Conservation (phyloP, 2,797 vertebrate genomes). For the Telmatherina bonti region DNA sequence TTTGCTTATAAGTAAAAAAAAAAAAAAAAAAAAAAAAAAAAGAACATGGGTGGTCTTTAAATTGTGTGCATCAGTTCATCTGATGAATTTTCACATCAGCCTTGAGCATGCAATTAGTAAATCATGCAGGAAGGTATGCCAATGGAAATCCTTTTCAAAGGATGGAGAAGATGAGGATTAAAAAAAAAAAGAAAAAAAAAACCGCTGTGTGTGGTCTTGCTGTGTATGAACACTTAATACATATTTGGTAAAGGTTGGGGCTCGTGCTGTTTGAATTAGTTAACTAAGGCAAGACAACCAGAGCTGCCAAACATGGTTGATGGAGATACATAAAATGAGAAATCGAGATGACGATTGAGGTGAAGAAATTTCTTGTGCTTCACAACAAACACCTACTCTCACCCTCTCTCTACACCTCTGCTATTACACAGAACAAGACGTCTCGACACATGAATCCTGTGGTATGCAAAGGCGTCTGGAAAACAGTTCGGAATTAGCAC, state of each 20-base stretch:
- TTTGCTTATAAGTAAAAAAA: constrained; percentile 36
- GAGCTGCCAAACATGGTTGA: constrained; percentile 26
- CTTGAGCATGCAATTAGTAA: constrained; percentile 31
- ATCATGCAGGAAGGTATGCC: constrained; percentile 15
- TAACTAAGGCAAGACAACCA: constrained; percentile 53
- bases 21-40: too few species aligned
- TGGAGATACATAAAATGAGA: constrained; percentile 21
- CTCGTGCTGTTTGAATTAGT: constrained; percentile 34
- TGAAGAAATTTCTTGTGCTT: constrained; percentile 9
- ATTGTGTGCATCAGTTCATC: constrained; percentile 20
- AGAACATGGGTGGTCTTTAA: constrained; percentile 9
- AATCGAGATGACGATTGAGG: constrained; percentile 18
- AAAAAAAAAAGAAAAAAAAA: constrained; percentile 18
- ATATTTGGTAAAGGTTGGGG: constrained; percentile 43
- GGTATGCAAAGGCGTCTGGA: constrained; percentile 55
- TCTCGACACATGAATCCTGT: constrained; percentile 51
- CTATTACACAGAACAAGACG: constrained; percentile 15
- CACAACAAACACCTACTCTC: constrained; percentile 41
- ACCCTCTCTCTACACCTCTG: constrained; percentile 24
- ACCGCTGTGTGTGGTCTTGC: constrained; percentile 17
- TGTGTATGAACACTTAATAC: constrained; percentile 29
- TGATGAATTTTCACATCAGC: constrained; percentile 15
- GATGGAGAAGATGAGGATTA: constrained; percentile 40
- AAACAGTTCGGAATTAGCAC: constrained; percentile 72
- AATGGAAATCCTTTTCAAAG: constrained; percentile 30